phyloP scores from a whole-genome alignment of 2,888 invertebrate genomes.

The Drosophila diplacantha region DNA sequence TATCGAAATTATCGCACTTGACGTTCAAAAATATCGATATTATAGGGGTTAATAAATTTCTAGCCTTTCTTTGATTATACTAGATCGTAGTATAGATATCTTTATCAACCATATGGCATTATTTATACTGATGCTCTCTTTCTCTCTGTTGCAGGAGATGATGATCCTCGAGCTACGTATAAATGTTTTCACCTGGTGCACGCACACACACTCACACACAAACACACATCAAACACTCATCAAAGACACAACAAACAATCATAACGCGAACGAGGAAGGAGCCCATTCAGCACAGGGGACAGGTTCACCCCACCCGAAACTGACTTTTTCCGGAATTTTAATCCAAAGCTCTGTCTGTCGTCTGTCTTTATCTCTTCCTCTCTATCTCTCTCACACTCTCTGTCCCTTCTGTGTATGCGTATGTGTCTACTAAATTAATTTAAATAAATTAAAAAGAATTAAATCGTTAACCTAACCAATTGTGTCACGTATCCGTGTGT shows the following conservation, averaged over 20 bases:
- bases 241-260: conserved; percentile 11
- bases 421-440: conserved; percentile 15
- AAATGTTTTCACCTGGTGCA: conserved; percentile 37
- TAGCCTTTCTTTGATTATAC: background rate
- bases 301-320: background rate
- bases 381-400: no score
- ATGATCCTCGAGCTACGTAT: conserved; percentile 54
- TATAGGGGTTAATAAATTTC: no score
- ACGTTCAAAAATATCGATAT: background rate
- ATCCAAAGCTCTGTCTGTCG: conserved; percentile 1
- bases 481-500: conserved; percentile 1
- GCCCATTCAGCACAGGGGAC: conserved; percentile 9
- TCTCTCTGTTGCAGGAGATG: conserved; percentile 34
- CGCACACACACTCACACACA: conserved; percentile 29
- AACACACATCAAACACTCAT: conserved; percentile 17
- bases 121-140: background rate
- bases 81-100: no score
- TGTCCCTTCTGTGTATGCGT: background rate
- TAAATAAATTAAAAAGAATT: conserved; percentile 6
- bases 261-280: conserved; percentile 8
- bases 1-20: background rate
- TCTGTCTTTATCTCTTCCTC: background rate
- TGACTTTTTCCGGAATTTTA: background rate
- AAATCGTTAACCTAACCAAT: conserved; percentile 1
- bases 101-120: background rate